Conservation (phyloP, 2,888 invertebrate species). For the Leucozona laternaria region DNA sequence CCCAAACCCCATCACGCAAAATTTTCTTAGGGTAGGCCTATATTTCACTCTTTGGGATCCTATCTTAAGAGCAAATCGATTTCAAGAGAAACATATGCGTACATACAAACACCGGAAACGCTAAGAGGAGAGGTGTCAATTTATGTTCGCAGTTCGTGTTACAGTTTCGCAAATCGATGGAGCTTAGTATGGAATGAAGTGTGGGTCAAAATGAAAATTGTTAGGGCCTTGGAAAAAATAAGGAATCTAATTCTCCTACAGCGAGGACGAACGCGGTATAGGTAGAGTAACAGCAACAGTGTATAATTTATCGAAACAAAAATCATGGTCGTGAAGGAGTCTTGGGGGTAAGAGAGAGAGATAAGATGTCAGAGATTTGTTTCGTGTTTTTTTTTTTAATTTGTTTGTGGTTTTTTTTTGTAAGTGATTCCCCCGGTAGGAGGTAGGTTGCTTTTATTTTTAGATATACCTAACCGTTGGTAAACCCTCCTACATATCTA, state of each 20-base stretch:
- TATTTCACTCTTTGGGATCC: slow-evolving; percentile 17
- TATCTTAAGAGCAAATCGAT: slow-evolving; percentile 13
- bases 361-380: slow-evolving; percentile 8
- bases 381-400: not conserved
- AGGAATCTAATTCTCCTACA: not conserved
- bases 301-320: not conserved
- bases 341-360: not conserved
- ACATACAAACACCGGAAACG: not conserved
- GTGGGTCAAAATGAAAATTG: slow-evolving; percentile 39
- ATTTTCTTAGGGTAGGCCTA: slow-evolving; percentile 41
- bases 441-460: slow-evolving; percentile 1
- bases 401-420: not conserved
- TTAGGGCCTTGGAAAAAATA: slow-evolving; percentile 7
- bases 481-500: not conserved
- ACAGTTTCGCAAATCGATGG: not conserved
- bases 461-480: not conserved
- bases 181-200: not conserved
- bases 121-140: slow-evolving; percentile 3
- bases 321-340: not conserved
- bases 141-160: slow-evolving; percentile 3
- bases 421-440: slow-evolving; percentile 4
- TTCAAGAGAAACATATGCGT: slow-evolving; percentile 29
- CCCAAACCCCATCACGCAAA: not conserved
- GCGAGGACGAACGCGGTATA: not conserved
- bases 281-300: not conserved